Percentiles rank a stretch among this genome's conserved stretches.
Evolutionary conservation across 2,888 invertebrate genomes (phyloP).

Genomic region (Timema podura): DNA sequence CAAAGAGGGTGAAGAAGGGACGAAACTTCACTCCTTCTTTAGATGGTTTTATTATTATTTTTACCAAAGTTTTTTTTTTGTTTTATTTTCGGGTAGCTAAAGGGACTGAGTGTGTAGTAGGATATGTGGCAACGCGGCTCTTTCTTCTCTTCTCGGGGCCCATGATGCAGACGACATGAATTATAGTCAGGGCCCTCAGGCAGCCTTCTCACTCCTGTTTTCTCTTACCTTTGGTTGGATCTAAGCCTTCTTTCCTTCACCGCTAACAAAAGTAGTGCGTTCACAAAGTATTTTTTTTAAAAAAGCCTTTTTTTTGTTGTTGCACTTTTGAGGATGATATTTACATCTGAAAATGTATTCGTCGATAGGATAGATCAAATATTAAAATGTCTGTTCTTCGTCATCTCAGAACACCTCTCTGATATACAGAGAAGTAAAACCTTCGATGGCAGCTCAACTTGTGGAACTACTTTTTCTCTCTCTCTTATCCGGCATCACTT

Average conservation of each 20-base stretch:
- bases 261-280: no score
- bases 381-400: no score
- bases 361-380: no score
- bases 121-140: slow-evolving; percentile 26
- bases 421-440: neutral
- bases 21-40: slow-evolving; percentile 12
- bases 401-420: no score
- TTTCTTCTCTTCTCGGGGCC: slow-evolving; percentile 18
- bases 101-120: neutral
- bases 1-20: neutral
- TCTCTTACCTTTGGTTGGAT: slow-evolving; percentile 8
- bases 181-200: slow-evolving; percentile 33
- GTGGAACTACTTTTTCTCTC: slow-evolving; percentile 20
- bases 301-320: no score
- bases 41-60: slow-evolving; percentile 8
- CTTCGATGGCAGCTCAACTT: neutral
- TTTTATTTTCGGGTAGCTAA: slow-evolving; percentile 17
- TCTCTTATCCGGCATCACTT: slow-evolving; percentile 9
- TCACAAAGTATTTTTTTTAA: no score
- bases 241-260: no score
- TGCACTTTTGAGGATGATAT: no score
- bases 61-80: neutral
- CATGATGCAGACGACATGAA: slow-evolving; percentile 36
- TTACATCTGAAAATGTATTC: no score
- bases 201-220: slow-evolving; percentile 31